Conservation (phyloP, 2,888 invertebrate genomes). For the Brachypterus glaber region DNA sequence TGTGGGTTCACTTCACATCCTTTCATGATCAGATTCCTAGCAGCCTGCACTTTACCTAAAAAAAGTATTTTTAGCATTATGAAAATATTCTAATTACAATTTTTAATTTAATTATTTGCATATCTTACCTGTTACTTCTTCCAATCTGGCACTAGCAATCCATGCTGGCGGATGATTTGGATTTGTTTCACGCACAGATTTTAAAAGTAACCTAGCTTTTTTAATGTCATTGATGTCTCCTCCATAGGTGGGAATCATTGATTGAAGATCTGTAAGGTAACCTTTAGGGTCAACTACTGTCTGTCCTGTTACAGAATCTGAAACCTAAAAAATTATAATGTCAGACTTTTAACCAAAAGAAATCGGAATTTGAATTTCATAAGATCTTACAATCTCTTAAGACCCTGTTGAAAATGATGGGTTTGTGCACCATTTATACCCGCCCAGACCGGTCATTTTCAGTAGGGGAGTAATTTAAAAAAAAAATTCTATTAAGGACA, state of each 20-base stretch:
- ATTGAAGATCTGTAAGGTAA: conserved; percentile 97
- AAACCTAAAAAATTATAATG: conserved; percentile 49
- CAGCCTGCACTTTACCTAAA: conserved; percentile 73
- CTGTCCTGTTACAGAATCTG: conserved; percentile 97
- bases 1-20: conserved; percentile 95
- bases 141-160: conserved; percentile 96
- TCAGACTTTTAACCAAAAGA: neutral
- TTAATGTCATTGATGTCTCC: conserved; percentile 98
- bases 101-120: neutral
- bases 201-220: conserved; percentile 87
- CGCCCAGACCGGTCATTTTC: too few relatives aligned
- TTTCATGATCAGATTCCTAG: conserved; percentile 95
- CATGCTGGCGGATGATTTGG: conserved; percentile 99
- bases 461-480: neutral
- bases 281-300: conserved; percentile 99
- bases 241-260: conserved; percentile 98
- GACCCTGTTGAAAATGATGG: neutral
- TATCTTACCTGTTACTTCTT: conserved; percentile 81
- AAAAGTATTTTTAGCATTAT: conserved; percentile 30
- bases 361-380: too few relatives aligned
- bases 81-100: conserved; percentile 4
- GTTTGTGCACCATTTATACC: too few relatives aligned
- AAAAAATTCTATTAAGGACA: neutral
- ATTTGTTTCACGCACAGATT: conserved; percentile 95
- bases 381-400: neutral